Evolutionary conservation across 2,113 vertebrate genomes (phyloP), one percentile per base, ranked within the genome.

Genomic region (Daboia siamensis): DNA sequence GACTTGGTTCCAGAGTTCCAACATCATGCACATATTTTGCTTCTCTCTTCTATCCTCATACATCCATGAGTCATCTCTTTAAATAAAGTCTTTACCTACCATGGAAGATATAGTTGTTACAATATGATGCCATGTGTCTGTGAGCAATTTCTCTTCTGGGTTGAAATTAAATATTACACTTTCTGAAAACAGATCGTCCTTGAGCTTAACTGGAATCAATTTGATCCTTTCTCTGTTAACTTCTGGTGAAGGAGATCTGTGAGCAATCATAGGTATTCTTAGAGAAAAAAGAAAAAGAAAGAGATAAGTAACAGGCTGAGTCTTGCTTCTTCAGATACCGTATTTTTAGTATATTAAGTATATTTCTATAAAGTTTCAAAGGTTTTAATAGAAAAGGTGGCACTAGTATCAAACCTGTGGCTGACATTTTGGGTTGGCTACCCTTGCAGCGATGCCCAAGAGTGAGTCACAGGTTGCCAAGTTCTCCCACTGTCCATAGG

Each of bases 101-200:
- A 98, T 95, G 88, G 96, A 95, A 80, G 94, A 96, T 91, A 99
- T 51, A 55, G 97, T 93, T 92, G 91, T 87, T 46, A 98, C 69
- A 13, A 98, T 97, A 48, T 96, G 96, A 85, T 98, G 97, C 90
- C 98, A 98, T 2, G 94, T 96, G 74, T 98, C 96, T 46, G 90
- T 91, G 23, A 98, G 85, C 54, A 98, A 64, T 93, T 97, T 98
- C 92, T 98, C 97, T 87, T 97, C 95, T 2, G 57, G 84, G 17
- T 90, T 91, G 33, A 74, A 94, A 94, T 89, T 91, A 7, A 64
- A 39, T 29, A 90, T 88, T 13, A 52, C 4, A 13, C 51, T 95
- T 96, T 97, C 95, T n/a, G 94, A 86, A 93, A 90, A 88, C 0
- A 91, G 92, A 59, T 48, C 90, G 44, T 96, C 97, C 0, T 94